Evolutionary conservation across 1,140 invertebrate species (phyloP).

Genomic region (Tyrophagus putrescentiae): DNA sequence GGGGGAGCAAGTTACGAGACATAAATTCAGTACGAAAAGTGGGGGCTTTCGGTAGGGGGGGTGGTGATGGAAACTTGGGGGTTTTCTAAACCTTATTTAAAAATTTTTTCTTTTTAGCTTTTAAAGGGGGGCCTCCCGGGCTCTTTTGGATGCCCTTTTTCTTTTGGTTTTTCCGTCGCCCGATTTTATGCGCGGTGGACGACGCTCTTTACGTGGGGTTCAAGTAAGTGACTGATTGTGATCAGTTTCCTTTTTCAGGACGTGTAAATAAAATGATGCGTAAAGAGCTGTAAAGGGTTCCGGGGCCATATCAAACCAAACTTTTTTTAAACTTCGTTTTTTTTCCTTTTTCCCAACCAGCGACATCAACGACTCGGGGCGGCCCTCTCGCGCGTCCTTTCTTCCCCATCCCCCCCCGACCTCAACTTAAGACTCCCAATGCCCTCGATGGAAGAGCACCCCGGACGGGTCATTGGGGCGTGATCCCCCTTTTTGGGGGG

Average conservation of each 20-base stretch:
- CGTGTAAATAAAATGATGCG: conserved; percentile 6
- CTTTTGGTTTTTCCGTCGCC: conserved; percentile 79
- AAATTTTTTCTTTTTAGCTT: conserved; percentile 35
- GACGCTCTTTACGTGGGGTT: neutral
- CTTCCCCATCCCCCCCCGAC: conserved; percentile 32
- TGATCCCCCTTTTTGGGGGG: conserved; percentile 48
- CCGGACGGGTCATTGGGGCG: conserved; percentile 37
- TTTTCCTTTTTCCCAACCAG: conserved; percentile 30
- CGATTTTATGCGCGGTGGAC: conserved; percentile 66
- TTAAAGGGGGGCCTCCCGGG: conserved; percentile 56
- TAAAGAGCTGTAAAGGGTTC: conserved; percentile 13
- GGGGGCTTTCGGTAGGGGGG: conserved; percentile 24
- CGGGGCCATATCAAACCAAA: too few relatives aligned
- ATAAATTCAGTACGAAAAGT: conserved; percentile 23
- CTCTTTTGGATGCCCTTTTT: conserved; percentile 61
- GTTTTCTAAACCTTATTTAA: conserved; percentile 14
- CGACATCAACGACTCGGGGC: conserved; percentile 35
- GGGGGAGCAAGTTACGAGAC: conserved; percentile 19
- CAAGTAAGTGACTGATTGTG: neutral
- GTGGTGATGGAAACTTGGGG: neutral
- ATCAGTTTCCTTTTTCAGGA: neutral
- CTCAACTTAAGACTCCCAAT: conserved; percentile 24
- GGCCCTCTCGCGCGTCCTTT: conserved; percentile 34
- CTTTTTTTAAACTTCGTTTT: neutral
- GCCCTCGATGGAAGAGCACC: conserved; percentile 34